Evolutionary conservation across 2,888 invertebrate species (phyloP).

Genomic region (Mayetiola destructor): DNA sequence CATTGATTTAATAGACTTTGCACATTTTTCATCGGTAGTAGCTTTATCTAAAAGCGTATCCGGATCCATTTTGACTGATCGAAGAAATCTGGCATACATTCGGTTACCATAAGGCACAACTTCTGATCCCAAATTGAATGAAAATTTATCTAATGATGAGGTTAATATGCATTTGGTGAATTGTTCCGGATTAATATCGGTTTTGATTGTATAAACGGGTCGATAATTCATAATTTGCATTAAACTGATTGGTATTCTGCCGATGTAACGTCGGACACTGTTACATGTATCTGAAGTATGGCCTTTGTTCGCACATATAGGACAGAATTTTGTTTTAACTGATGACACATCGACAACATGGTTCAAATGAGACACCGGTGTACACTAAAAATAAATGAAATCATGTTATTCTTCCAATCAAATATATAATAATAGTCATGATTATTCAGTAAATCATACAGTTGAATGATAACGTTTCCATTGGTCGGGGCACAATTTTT

Average conservation of each 20-base stretch:
- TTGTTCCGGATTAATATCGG: neutral
- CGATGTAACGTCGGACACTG: neutral
- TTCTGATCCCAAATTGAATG: neutral
- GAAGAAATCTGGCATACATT: neutral
- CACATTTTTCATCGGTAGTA: too few species aligned
- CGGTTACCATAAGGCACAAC: neutral
- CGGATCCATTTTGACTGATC: neutral
- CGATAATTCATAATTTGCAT: neutral
- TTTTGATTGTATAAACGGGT: too few species aligned
- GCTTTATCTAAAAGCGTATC: neutral
- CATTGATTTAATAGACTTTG: too few species aligned
- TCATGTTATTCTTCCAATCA: too few species aligned
- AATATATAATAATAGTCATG: too few species aligned
- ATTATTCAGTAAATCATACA: conserved; percentile 38
- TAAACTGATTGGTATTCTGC: neutral
- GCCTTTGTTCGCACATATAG: conserved; percentile 42
- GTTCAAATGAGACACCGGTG: neutral
- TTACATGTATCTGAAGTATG: conserved; percentile 35
- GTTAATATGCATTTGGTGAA: neutral
- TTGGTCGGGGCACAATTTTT: conserved; percentile 50
- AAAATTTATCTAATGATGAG: neutral
- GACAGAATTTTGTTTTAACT: conserved; percentile 34
- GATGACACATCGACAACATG: conserved; percentile 23
- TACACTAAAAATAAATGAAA: conserved; percentile 6
- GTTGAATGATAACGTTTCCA: conserved; percentile 65